Base-by-base conservation (phyloP, 2,113 vertebrate genomes). In the Nipponia nippon region DNA sequence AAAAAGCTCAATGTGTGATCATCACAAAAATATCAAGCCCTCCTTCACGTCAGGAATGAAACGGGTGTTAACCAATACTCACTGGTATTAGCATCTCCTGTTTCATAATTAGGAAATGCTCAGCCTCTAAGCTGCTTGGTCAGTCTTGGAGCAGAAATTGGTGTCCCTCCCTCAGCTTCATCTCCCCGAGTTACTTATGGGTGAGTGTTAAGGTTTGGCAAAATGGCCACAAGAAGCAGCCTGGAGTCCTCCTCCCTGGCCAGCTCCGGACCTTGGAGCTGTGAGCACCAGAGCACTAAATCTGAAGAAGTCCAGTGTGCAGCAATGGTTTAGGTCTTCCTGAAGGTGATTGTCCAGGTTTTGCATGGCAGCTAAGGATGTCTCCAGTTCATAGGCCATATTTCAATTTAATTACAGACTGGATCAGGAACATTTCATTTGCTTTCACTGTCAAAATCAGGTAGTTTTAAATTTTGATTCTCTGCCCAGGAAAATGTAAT, bases 1-100 rank as follows among this genome's bases (percentile, higher is more conserved):
- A 38, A 86, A 36, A 69, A 34, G 0, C 4, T 53, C 32, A 32
- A 6, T 4, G 5, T 49, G n/a, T 0, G 1, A 53, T 46, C 62
- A 34, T 25, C 12, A 66, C 27, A 30, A 69, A 67, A 58, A 67
- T 27, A 42, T 16, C 27, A 21, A 82, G 27, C 11, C 27, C 15
- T 81, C 21, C 22, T 62, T 89, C 12, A 8, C 8, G 34, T 30
- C 30, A 66, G 50, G 46, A 40, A 29, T 47, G 16, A 70, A 85
- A 75, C 34, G 17, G 4, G 2, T 52, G 10, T 56, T 83, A 84
- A 38, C 6, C 40, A 53, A 32, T n/a, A 14, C 19, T 27, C 5
- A 7, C 47, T 36, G 7, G n/a, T 87, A 70, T 72, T 61, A 66
- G 3, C 17, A n/a, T 40, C n/a, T 55, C 47, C 25, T 8, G 6